Conservation (phyloP, 2,113 vertebrate species). For the Labeo rohita region DNA sequence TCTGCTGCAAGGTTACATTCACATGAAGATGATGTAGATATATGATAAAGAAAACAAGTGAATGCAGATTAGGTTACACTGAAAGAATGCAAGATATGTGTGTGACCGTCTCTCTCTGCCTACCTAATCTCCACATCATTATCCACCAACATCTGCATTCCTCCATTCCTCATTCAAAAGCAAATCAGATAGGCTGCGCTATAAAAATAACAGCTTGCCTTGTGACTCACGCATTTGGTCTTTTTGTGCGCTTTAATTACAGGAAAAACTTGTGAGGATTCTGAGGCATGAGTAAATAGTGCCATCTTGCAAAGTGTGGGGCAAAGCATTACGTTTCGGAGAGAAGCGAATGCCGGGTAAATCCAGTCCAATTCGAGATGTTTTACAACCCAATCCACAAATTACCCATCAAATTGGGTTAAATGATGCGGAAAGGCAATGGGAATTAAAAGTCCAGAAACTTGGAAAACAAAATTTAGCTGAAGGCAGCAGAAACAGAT, state of each 20-base stretch:
- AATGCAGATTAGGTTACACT: conserved; percentile 36
- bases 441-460: neutral
- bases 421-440: neutral
- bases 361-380: neutral
- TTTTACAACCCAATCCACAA: conserved; percentile 13
- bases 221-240: conserved; percentile 26
- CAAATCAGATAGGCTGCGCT: conserved; percentile 38
- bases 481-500: neutral
- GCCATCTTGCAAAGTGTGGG: neutral
- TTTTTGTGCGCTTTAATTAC: conserved; percentile 31
- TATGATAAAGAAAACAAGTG: neutral
- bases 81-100: conserved; percentile 28
- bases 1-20: neutral
- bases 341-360: neutral
- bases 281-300: neutral
- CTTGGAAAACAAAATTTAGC: neutral
- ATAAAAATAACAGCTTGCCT: conserved; percentile 10
- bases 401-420: conserved; percentile 12
- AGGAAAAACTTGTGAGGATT: conserved; percentile 11
- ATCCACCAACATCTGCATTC: conserved; percentile 39
- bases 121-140: conserved; percentile 2
- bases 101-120: neutral
- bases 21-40: neutral
- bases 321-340: neutral
- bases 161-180: conserved; percentile 12